Percentiles rank a stretch among this genome's conserved stretches.
These are phyloP conservation scores for Marisa cornuarietis DNA, from an alignment of 1,140 invertebrate genomes.

Conservation along the genomic window DNA sequence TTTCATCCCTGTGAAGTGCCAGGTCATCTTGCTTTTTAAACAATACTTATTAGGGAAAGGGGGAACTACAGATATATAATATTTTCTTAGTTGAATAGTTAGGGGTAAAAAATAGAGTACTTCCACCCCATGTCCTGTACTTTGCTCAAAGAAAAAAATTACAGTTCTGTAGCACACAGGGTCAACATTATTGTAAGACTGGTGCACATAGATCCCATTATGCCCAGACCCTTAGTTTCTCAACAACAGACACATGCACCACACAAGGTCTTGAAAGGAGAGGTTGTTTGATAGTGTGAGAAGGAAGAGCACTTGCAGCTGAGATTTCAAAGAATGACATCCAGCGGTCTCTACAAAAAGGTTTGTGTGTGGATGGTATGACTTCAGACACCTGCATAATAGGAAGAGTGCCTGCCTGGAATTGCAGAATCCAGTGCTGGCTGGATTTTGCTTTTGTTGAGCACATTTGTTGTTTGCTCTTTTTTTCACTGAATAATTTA, in stretches of 20 bases:
- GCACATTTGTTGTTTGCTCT: too few relatives aligned
- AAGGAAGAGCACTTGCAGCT: constrained; percentile 5
- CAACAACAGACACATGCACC: constrained; percentile 28
- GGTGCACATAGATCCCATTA: constrained; percentile 8
- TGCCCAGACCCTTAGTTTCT: constrained; percentile 27
- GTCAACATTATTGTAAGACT: neutral
- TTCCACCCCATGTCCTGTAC: constrained; percentile 12
- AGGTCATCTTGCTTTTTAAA: neutral
- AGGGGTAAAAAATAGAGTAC: neutral
- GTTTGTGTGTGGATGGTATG: too few relatives aligned
- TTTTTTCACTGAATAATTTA: too few relatives aligned
- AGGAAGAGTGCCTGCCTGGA: too few relatives aligned
- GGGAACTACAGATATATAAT: neutral
- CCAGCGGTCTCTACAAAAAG: neutral
- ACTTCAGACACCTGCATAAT: too few relatives aligned
- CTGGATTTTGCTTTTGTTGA: too few relatives aligned
- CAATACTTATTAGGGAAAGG: neutral
- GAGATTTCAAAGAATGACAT: neutral
- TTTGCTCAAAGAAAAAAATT: constrained; percentile 3
- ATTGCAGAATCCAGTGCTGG: too few relatives aligned
- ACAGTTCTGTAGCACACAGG: neutral
- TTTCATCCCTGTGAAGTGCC: neutral
- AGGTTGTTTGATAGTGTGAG: constrained; percentile 14
- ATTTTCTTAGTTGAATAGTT: neutral
- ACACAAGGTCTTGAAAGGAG: constrained; percentile 26